These are phyloP conservation scores for Rotaria macrura DNA, from an alignment of 2,888 invertebrate genomes.

Conservation along the genomic window DNA sequence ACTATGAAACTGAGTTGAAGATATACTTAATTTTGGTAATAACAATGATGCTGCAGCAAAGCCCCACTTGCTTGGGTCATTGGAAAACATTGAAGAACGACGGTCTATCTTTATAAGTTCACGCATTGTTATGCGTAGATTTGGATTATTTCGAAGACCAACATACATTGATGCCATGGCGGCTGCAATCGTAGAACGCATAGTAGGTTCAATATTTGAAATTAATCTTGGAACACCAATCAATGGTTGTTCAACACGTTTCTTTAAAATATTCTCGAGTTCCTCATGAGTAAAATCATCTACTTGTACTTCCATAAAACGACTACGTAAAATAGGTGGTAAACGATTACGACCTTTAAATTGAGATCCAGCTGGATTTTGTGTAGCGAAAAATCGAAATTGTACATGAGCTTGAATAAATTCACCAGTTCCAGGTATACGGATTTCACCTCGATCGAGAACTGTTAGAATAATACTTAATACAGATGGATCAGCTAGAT, in stretches of 20 bases:
- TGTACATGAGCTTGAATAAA: not conserved
- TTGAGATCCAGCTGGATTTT: not conserved
- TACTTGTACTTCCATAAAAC: not conserved
- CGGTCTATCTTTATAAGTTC: constrained; percentile 1
- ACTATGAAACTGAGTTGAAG: too few relatives aligned
- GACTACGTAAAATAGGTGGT: not conserved
- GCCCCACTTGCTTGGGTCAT: too few relatives aligned
- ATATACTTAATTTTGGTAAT: too few relatives aligned
- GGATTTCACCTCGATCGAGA: not conserved
- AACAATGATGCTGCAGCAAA: too few relatives aligned
- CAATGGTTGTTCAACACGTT: not conserved
- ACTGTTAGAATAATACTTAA: not conserved
- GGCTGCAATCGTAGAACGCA: too few relatives aligned
- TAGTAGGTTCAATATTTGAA: too few relatives aligned
- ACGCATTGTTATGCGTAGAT: not conserved
- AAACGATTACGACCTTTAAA: not conserved
- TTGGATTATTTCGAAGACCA: too few relatives aligned
- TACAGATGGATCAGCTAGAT: constrained; percentile 12
- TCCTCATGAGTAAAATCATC: not conserved
- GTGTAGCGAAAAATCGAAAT: constrained; percentile 1
- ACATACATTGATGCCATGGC: too few relatives aligned
- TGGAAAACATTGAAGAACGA: too few relatives aligned
- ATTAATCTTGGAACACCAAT: not conserved
- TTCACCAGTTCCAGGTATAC: not conserved
- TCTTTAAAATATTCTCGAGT: not conserved